phyloP scores from a whole-genome alignment of 2,888 invertebrate genomes.

The Anoncus sp. region DNA sequence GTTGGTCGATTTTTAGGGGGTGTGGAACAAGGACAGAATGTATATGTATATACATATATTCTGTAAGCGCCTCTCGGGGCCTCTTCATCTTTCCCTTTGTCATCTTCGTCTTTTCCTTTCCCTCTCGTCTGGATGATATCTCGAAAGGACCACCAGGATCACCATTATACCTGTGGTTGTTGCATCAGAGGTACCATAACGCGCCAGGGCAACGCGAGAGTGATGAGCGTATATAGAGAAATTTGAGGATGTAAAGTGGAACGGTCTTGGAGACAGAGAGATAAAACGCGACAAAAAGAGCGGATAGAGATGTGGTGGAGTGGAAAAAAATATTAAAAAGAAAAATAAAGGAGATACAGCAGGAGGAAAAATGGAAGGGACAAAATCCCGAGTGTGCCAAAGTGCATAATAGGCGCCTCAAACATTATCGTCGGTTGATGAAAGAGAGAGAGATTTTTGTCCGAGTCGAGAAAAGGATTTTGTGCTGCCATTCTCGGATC shows the following conservation, averaged over 20 bases:
- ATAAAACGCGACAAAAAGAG: conserved; percentile 23
- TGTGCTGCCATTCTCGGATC: too few species aligned
- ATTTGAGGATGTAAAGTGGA: conserved; percentile 28
- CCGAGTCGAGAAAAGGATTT: not conserved
- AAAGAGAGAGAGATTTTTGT: not conserved
- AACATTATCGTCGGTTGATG: conserved; percentile 6
- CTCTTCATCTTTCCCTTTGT: not conserved
- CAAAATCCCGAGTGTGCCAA: not conserved
- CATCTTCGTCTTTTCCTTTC: not conserved
- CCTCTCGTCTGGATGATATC: not conserved
- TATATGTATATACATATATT: not conserved
- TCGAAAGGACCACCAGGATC: conserved; percentile 4
- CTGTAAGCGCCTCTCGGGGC: conserved; percentile 29
- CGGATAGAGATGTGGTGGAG: conserved; percentile 14
- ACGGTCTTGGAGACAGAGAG: not conserved
- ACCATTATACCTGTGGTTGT: conserved; percentile 15
- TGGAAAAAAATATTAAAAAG: conserved; percentile 9
- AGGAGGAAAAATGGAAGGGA: conserved; percentile 6
- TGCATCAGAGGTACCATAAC: not conserved
- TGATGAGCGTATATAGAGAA: conserved; percentile 19
- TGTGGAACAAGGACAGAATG: conserved; percentile 2
- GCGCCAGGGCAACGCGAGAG: not conserved
- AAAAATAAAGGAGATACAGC: not conserved
- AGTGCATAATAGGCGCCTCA: conserved; percentile 3
- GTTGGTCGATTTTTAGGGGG: conserved; percentile 21